phyloP scores from a whole-genome alignment of 2,113 vertebrate genomes.

The Clarias gariepinus region DNA sequence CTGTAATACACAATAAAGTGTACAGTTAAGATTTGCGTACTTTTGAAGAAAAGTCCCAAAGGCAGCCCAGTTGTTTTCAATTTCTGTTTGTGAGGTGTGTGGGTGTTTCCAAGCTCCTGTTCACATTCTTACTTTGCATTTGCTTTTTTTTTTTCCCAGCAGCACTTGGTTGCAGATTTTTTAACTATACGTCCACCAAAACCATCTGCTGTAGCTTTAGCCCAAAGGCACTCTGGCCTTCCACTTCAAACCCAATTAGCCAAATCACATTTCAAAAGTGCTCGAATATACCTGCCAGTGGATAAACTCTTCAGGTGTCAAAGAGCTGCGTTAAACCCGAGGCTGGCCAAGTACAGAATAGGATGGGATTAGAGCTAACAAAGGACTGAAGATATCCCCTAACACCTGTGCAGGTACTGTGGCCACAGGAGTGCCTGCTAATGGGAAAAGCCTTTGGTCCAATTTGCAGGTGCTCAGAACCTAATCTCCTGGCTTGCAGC shows the following conservation, averaged over 20 bases:
- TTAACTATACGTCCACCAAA: slow-evolving; percentile 5
- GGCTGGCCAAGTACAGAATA: slow-evolving; percentile 57
- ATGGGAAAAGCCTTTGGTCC: slow-evolving; percentile 63
- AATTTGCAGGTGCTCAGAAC: slow-evolving; percentile 71
- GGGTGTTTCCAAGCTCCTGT: not conserved
- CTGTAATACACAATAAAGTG: not conserved
- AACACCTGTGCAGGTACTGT: slow-evolving; percentile 67
- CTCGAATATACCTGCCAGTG: slow-evolving; percentile 66
- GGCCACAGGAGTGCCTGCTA: slow-evolving; percentile 61
- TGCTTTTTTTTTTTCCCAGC: not conserved
- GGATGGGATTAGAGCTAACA: slow-evolving; percentile 74
- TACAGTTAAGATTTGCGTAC: not conserved
- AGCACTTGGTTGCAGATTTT: slow-evolving; percentile 12
- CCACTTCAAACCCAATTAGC: slow-evolving; percentile 79
- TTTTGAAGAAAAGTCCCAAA: not conserved
- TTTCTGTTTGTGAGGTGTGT: not conserved
- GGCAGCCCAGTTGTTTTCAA: not conserved
- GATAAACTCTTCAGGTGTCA: slow-evolving; percentile 67
- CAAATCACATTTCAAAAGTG: slow-evolving; percentile 76
- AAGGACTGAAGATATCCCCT: slow-evolving; percentile 68
- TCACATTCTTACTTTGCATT: slow-evolving; percentile 5
- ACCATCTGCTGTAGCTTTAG: slow-evolving; percentile 45
- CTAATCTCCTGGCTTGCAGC: slow-evolving; percentile 68
- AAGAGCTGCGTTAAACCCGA: slow-evolving; percentile 61
- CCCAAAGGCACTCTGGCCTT: slow-evolving; percentile 59